These are phyloP conservation scores for Lycaena phlaeas DNA, from an alignment of 2,888 invertebrate species.

Conservation along the genomic window DNA sequence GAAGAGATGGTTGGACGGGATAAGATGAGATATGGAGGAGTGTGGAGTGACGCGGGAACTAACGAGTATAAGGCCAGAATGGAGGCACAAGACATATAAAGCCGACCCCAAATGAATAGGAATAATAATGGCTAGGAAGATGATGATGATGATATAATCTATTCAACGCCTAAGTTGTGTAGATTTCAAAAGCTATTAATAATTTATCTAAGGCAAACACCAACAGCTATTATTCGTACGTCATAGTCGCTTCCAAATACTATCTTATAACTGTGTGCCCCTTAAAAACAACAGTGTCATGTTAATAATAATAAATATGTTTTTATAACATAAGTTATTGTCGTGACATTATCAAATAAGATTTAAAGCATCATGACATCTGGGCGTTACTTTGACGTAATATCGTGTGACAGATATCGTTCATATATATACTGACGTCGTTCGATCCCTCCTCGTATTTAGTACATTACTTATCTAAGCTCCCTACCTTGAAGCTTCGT, in stretches of 20 bases:
- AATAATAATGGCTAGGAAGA: too few species aligned
- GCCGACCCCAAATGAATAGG: too few species aligned
- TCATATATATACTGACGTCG: constrained; percentile 66
- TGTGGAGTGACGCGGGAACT: too few species aligned
- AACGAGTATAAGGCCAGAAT: too few species aligned
- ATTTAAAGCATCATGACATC: constrained; percentile 59
- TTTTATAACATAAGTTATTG: constrained; percentile 42
- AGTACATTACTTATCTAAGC: constrained; percentile 65
- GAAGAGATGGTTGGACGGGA: too few species aligned
- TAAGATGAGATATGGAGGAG: too few species aligned
- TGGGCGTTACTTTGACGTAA: constrained; percentile 71
- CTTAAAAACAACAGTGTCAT: constrained; percentile 6
- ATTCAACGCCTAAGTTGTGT: too few species aligned
- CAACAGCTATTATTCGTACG: background rate
- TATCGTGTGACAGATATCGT: constrained; percentile 59
- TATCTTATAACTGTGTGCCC: constrained; percentile 1
- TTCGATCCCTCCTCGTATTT: constrained; percentile 54
- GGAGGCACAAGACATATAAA: too few species aligned
- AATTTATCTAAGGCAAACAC: background rate
- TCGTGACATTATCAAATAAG: constrained; percentile 51
- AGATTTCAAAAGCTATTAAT: too few species aligned
- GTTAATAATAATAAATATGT: constrained; percentile 13
- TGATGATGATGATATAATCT: too few species aligned
- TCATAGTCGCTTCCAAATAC: background rate
- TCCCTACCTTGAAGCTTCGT: constrained; percentile 63